Conservation (phyloP, 2,888 invertebrate species). For the Sepioteuthis lessoniana region DNA sequence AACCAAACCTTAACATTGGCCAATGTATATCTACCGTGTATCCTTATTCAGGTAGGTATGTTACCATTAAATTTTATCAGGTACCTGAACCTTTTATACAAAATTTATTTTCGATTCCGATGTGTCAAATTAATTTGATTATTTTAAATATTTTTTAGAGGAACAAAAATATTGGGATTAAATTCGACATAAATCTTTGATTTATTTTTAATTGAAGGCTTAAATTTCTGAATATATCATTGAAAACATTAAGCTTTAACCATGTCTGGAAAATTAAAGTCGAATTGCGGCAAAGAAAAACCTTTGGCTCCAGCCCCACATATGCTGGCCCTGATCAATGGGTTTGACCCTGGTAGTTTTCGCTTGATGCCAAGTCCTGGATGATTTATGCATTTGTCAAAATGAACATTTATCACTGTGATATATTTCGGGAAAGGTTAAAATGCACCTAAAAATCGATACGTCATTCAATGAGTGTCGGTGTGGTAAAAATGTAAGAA, state of each 20-base stretch:
- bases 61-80: too few species aligned
- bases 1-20: too few species aligned
- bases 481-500: neutral
- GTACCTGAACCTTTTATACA: too few species aligned
- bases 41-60: too few species aligned
- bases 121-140: too few species aligned
- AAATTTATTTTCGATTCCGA: too few species aligned
- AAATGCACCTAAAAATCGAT: neutral
- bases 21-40: too few species aligned
- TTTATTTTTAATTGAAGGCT: neutral
- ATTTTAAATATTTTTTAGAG: too few species aligned
- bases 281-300: neutral
- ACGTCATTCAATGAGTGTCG: neutral
- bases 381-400: conserved; percentile 33
- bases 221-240: neutral
- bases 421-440: conserved; percentile 33
- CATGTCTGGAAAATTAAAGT: neutral
- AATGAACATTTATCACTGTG: neutral
- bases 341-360: neutral
- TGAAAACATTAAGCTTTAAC: neutral
- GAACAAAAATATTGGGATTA: too few species aligned
- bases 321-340: neutral
- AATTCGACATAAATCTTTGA: too few species aligned
- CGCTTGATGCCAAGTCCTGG: neutral
- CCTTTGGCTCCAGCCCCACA: neutral